These are phyloP conservation scores for Hippocampus abdominalis DNA, from an alignment of 2,113 vertebrate genomes.

Conservation along the genomic window DNA sequence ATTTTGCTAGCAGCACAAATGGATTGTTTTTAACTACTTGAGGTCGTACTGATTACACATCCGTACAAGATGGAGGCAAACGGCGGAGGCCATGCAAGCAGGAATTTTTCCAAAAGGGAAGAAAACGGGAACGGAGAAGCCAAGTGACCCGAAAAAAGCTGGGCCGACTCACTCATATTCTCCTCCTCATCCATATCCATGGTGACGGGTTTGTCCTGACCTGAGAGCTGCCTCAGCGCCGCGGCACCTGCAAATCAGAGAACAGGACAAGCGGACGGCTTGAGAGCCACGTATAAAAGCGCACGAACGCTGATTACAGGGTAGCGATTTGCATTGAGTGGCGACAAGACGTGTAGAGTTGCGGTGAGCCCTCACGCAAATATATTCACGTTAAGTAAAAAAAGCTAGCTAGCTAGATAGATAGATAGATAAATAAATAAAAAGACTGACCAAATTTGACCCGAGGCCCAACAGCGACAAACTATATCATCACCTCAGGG, in stretches of 20 bases:
- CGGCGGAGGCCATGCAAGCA: constrained; percentile 27
- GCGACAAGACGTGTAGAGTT: constrained; percentile 21
- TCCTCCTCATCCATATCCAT: constrained; percentile 95
- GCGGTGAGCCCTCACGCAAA: constrained; percentile 6
- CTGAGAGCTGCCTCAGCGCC: constrained; percentile 69
- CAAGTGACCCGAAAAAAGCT: background rate
- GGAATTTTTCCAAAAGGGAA: constrained; percentile 6
- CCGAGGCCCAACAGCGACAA: background rate
- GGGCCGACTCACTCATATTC: constrained; percentile 90
- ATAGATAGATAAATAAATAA: no score
- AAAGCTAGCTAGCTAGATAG: no score
- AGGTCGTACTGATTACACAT: constrained; percentile 53
- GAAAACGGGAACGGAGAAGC: constrained; percentile 6
- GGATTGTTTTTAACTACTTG: background rate
- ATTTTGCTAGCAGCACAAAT: background rate
- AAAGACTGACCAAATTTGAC: background rate
- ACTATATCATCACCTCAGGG: background rate
- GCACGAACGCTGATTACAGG: constrained; percentile 22
- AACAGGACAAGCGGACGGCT: constrained; percentile 35
- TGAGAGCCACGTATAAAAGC: constrained; percentile 13
- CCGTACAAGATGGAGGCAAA: constrained; percentile 17
- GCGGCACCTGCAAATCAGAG: constrained; percentile 77
- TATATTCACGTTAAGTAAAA: constrained; percentile 20
- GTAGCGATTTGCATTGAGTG: constrained; percentile 18
- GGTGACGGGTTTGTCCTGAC: constrained; percentile 72